phyloP scores from a whole-genome alignment of 53 echinoderm and acorn worm genomes.

The Stichopus horrens region DNA sequence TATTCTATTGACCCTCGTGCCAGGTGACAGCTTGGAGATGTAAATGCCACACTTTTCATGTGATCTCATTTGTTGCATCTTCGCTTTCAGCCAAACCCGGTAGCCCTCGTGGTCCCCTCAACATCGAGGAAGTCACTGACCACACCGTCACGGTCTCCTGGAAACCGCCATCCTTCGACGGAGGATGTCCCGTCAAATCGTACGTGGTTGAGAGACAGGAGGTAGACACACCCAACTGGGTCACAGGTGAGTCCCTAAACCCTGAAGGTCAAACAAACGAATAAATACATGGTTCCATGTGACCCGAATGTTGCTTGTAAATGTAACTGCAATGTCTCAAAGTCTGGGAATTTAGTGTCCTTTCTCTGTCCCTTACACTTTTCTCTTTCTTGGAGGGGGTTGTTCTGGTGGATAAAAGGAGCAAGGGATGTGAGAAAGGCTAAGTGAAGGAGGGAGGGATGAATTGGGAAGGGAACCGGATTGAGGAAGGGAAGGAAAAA shows the following conservation, averaged over 20 bases:
- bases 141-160: slow-evolving; percentile 77
- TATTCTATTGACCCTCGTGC: too few relatives aligned
- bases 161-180: slow-evolving; percentile 88
- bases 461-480: too few relatives aligned
- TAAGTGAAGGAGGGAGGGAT: too few relatives aligned
- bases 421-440: too few relatives aligned
- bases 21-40: too few relatives aligned
- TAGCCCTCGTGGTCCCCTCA: slow-evolving; percentile 71
- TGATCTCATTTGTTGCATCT: neutral
- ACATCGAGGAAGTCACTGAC: slow-evolving; percentile 86
- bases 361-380: neutral
- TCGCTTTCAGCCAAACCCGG: slow-evolving; percentile 70
- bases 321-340: neutral
- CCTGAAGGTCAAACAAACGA: neutral
- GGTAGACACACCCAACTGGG: slow-evolving; percentile 78
- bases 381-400: neutral
- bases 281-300: neutral
- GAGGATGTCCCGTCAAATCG: slow-evolving; percentile 84
- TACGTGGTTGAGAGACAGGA: slow-evolving; percentile 84
- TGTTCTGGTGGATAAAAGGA: neutral
- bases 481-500: too few relatives aligned
- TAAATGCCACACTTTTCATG: too few relatives aligned
- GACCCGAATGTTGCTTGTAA: neutral
- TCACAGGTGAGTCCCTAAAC: slow-evolving; percentile 65
- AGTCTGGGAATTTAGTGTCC: neutral